Evolutionary conservation across 2,888 invertebrate species (phyloP).

Genomic region (Thelaira solivaga): DNA sequence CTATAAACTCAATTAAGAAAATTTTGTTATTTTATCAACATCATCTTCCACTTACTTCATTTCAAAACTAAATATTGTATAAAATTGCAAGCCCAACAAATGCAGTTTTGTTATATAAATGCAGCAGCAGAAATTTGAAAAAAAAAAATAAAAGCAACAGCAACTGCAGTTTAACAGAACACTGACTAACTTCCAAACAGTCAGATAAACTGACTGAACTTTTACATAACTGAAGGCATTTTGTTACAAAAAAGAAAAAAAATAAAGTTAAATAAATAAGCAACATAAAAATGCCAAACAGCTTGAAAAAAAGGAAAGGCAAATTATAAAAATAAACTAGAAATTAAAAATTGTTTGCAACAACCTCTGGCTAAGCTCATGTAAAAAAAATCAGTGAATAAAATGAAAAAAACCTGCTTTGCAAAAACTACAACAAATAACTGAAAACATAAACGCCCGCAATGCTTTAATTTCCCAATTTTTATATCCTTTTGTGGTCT

Average conservation of each 20-base stretch:
- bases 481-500: slow-evolving; percentile 30
- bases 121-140: too few species aligned
- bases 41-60: too few species aligned
- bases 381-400: not conserved
- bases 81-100: too few species aligned
- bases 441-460: slow-evolving; percentile 31
- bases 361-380: slow-evolving; percentile 6
- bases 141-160: too few species aligned
- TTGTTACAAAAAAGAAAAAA: slow-evolving; percentile 1
- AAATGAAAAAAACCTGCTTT: slow-evolving; percentile 7
- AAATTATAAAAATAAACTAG: slow-evolving; percentile 51
- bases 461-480: slow-evolving; percentile 46
- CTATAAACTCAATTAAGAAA: too few species aligned
- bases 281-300: slow-evolving; percentile 19
- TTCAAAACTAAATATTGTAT: too few species aligned
- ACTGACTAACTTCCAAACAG: too few species aligned
- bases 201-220: not conserved
- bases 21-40: too few species aligned
- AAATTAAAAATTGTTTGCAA: slow-evolving; percentile 35
- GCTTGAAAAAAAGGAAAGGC: slow-evolving; percentile 45
- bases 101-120: too few species aligned
- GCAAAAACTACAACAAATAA: slow-evolving; percentile 15
- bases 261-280: slow-evolving; percentile 1
- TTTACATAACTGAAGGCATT: slow-evolving; percentile 5
- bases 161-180: not conserved